Evolutionary conservation across 1,140 invertebrate species (phyloP).

Genomic region (Chironomus striatipennis): DNA sequence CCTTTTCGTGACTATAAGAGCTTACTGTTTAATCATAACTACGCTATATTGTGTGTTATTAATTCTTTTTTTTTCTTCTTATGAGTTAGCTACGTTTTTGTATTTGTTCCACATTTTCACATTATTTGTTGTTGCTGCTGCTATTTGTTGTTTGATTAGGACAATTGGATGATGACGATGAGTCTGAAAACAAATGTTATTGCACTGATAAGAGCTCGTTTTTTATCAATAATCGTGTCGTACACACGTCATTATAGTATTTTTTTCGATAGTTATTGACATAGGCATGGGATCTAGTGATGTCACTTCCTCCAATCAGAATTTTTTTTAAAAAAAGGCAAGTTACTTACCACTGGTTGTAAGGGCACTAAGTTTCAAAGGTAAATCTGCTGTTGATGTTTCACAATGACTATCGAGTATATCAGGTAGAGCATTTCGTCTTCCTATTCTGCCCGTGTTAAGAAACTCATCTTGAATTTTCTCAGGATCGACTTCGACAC

Average conservation of each 20-base stretch:
- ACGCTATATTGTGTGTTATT: too few relatives aligned
- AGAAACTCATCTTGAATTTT: conserved; percentile 53
- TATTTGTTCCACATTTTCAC: neutral
- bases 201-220: neutral
- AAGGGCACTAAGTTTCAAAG: conserved; percentile 52
- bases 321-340: too few relatives aligned
- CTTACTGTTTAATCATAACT: neutral
- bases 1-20: neutral
- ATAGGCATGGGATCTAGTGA: too few relatives aligned
- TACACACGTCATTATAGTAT: too few relatives aligned
- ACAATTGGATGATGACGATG: neutral
- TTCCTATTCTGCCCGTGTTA: conserved; percentile 64
- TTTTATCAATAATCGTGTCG: neutral
- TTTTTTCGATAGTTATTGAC: too few relatives aligned
- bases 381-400: conserved; percentile 57
- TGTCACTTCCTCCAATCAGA: too few relatives aligned
- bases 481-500: neutral
- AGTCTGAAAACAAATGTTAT: neutral
- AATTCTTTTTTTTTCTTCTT: neutral
- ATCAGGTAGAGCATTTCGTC: conserved; percentile 70
- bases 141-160: neutral
- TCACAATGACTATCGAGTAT: conserved; percentile 54
- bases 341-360: conserved; percentile 36
- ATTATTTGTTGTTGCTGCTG: neutral
- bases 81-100: neutral